Base-by-base conservation (phyloP, 2,888 invertebrate genomes). In the Leucozona laternaria region DNA sequence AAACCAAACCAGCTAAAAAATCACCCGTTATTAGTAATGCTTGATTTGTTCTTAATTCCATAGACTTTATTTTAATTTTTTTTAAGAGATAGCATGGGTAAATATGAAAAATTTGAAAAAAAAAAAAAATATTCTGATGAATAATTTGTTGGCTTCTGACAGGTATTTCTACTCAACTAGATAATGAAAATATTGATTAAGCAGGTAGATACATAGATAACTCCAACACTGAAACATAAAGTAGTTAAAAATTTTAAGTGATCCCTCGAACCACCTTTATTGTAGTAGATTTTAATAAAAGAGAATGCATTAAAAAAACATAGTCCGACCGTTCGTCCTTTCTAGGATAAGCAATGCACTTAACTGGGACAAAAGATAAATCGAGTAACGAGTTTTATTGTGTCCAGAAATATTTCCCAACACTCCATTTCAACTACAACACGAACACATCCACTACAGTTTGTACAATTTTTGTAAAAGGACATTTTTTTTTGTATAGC, bases 281-380 rank as follows among this genome's bases (percentile, higher is more conserved):
- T 53, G 22, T 31, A 6, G n/a, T 34, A 15, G 13, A 68, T 25
- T 25, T n/a, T 34, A 75, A 73, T 70, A 50, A 75, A 68, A 75
- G 58, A 25, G 75, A 75, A 62, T 64, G 48, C 62, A 70, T 70
- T 55, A 60, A 68, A 31, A 60, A 31, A 6, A 31, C 8, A 31
- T 31, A 43, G 58, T 53, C 31, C 28, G 58, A 45, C 31, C 28
- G 20, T 8, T 0, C 8, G 20, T 60, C 50, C n/a, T 22, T 48
- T 45, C 45, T 28, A 37, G 45, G 17, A 37, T 25, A 73, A 43
- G 62, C 55, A 73, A 60, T 83, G 58, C 73, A 83, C 73, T 78
- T 82, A 78, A 45, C 37, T 55, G 20, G 45, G 72, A 78, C 78
- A 83, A 83, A 72, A 78, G 78, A 78, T 68, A 68, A 82, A 73